These are phyloP conservation scores for Clanis bilineata DNA, from an alignment of 2,888 invertebrate species.

Conservation along the genomic window DNA sequence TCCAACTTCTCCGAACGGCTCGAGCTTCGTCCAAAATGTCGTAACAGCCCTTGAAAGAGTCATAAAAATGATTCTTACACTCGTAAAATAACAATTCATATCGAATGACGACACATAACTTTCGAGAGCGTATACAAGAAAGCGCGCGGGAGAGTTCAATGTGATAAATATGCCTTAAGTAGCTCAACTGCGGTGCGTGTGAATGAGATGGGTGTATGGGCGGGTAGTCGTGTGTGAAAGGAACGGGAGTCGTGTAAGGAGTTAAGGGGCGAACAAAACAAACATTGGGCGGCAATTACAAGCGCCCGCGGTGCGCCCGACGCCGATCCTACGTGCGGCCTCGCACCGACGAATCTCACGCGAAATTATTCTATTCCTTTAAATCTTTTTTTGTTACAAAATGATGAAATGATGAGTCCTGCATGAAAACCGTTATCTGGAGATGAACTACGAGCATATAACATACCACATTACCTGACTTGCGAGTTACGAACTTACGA, in stretches of 20 bases:
- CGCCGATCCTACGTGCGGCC: slow-evolving; percentile 14
- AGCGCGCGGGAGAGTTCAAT: slow-evolving; percentile 42
- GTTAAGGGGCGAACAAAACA: slow-evolving; percentile 28
- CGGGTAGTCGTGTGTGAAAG: background rate
- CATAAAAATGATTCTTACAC: slow-evolving; percentile 3
- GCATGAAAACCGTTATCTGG: too few species aligned
- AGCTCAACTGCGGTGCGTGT: slow-evolving; percentile 44
- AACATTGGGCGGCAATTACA: slow-evolving; percentile 24
- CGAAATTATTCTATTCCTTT: background rate
- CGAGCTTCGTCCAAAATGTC: background rate
- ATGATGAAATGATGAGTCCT: too few species aligned
- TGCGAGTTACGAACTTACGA: too few species aligned
- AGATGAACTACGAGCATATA: too few species aligned
- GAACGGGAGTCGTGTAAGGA: slow-evolving; percentile 16
- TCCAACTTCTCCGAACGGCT: slow-evolving; percentile 1
- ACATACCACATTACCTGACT: too few species aligned
- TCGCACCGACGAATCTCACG: background rate
- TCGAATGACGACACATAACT: slow-evolving; percentile 25
- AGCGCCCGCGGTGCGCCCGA: slow-evolving; percentile 21
- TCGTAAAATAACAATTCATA: background rate
- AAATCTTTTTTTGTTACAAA: too few species aligned
- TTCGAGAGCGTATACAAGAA: slow-evolving; percentile 32
- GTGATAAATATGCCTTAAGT: slow-evolving; percentile 67
- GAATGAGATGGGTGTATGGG: slow-evolving; percentile 19
- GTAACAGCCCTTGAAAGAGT: background rate